Percentiles rank a stretch among this genome's conserved stretches.
phyloP scores from a whole-genome alignment of 1,140 invertebrate species.

The Chionoecetes opilio region DNA sequence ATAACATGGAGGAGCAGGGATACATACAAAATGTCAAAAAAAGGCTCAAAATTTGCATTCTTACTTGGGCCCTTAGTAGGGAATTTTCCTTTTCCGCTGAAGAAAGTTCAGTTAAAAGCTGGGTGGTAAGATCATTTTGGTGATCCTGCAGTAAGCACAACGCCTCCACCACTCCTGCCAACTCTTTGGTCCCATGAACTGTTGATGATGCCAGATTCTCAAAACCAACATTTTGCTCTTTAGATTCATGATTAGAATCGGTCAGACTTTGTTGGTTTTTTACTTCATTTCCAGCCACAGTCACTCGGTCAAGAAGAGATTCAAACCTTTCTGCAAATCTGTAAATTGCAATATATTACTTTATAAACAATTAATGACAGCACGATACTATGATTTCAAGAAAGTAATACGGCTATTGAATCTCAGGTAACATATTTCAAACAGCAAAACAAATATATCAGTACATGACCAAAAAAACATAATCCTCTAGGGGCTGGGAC shows the following conservation, averaged over 20 bases:
- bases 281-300: constrained; percentile 1
- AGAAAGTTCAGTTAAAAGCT: constrained; percentile 71
- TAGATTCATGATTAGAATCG: background rate
- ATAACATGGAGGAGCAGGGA: too few relatives aligned
- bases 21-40: too few relatives aligned
- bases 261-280: background rate
- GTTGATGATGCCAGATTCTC: background rate
- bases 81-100: constrained; percentile 66
- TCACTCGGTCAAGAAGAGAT: constrained; percentile 48
- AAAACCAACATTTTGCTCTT: background rate
- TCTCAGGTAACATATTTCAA: too few relatives aligned
- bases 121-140: constrained; percentile 62
- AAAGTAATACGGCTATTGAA: too few relatives aligned
- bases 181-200: background rate
- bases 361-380: background rate
- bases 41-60: too few relatives aligned
- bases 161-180: constrained; percentile 62
- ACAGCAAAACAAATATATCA: too few relatives aligned
- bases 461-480: too few relatives aligned
- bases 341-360: constrained; percentile 43
- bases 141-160: constrained; percentile 54
- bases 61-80: constrained; percentile 60
- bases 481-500: too few relatives aligned
- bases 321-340: constrained; percentile 66
- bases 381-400: too few relatives aligned